Evolutionary conservation across 2,797 vertebrate species (phyloP).

Genomic region (Gambelia wislizenii): DNA sequence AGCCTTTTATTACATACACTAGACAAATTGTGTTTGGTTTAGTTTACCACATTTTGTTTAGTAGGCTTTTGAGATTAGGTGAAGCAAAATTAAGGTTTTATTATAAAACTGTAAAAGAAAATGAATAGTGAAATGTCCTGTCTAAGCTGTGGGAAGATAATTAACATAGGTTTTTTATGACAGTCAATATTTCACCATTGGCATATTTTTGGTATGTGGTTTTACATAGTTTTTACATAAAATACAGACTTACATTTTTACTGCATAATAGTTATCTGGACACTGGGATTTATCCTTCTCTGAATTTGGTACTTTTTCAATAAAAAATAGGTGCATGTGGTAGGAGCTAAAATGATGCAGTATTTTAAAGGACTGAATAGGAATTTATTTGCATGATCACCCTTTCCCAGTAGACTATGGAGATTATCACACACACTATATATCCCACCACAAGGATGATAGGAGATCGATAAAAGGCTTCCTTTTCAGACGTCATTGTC

Average conservation of each 20-base stretch:
- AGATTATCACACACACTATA: no score
- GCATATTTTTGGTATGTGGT: not conserved
- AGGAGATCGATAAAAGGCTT: no score
- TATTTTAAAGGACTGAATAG: not conserved
- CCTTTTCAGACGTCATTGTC: no score
- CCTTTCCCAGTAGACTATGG: no score
- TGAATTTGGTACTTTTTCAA: not conserved
- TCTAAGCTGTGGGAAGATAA: constrained; percentile 22
- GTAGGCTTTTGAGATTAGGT: not conserved
- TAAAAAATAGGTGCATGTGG: not conserved
- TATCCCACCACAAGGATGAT: no score
- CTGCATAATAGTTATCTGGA: not conserved
- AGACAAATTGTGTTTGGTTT: constrained; percentile 31
- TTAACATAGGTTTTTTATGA: constrained; percentile 22
- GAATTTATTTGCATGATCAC: not conserved
- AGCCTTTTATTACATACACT: constrained; percentile 34
- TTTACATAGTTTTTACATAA: not conserved
- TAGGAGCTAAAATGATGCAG: not conserved
- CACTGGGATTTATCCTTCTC: not conserved
- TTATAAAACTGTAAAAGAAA: constrained; percentile 42
- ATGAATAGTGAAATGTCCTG: constrained; percentile 34
- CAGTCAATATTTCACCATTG: constrained; percentile 25
- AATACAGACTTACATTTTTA: not conserved
- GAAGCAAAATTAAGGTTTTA: constrained; percentile 47
- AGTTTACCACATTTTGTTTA: constrained; percentile 41